Base-by-base conservation (phyloP, 2,797 vertebrate species). In the Lindbergichthys nudifrons region DNA sequence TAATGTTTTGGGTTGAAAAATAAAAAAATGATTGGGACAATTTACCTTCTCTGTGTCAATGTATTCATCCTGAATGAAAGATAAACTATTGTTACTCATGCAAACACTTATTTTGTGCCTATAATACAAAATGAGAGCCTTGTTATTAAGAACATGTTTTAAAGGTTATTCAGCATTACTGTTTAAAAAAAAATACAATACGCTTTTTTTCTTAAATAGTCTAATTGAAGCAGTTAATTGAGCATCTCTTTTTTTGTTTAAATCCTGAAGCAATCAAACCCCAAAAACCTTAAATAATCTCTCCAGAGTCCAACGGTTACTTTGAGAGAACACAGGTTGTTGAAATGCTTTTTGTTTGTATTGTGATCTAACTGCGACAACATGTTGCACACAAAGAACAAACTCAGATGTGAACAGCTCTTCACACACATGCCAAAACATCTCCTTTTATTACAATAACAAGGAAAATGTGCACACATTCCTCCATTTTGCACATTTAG, bases 21-120 rank as follows among this genome's bases (percentile, higher is more conserved):
- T 0, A 90, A 81, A 90, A 36, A 83, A 86, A 92, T 75, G 65
- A 56, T 6, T 73, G 5, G 3, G 12, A 63, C 52, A 23, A 14
- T 77, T 52, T 73, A 36, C 42, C 4, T 26, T 73, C 36, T 68
- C 52, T 71, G 50, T 79, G 51, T 71, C 6, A 43, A 12, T 70
- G 63, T 36, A 30, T 79, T 39, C 41, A 43, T 58, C 10, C 50
- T 30, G 39, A 39, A 41, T 67, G 58, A 23, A 41, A 1, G 45
- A 2, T 8, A 77, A 65, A 52, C 13, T 45, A n/a, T 52, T 52
- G 60, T 66, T 46, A 26, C 8, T 62, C 46, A 56, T 26, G 3
- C 23, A 59, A 5, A 58, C 19, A 65, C 66, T 58, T 11, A 42
- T 54, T 36, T 30, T 30, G 3, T 50, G 3, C 30, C 10, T 57